These are phyloP conservation scores for Aleadryas rufinucha DNA, from an alignment of 2,113 vertebrate species.

Conservation along the genomic window DNA sequence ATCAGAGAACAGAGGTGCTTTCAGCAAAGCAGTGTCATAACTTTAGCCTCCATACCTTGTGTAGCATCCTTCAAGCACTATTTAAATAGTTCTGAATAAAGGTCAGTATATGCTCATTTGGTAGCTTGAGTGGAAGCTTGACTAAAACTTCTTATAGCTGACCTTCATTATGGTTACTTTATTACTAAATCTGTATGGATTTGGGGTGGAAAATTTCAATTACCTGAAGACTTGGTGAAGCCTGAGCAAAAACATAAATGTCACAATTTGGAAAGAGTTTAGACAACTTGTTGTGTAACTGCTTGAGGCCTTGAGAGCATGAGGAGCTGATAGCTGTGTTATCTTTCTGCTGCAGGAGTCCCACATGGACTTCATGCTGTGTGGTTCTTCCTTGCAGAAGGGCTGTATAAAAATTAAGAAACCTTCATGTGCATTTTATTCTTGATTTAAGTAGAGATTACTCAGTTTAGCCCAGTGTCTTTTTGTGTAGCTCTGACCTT, in stretches of 20 bases:
- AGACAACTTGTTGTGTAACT: background rate
- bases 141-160: background rate
- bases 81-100: background rate
- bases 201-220: background rate
- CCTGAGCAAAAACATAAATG: background rate
- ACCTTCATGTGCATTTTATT: background rate
- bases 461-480: background rate
- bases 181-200: background rate
- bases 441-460: background rate
- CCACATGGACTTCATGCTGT: background rate
- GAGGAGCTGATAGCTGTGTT: background rate
- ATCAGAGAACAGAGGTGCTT: background rate
- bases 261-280: background rate
- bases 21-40: background rate
- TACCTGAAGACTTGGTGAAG: background rate
- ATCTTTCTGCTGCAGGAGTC: background rate
- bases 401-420: background rate
- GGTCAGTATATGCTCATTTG: background rate
- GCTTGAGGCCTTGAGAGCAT: background rate
- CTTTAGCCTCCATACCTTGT: background rate
- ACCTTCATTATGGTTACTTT: background rate
- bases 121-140: background rate
- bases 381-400: background rate
- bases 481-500: background rate
- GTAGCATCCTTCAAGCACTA: background rate